These are phyloP conservation scores for Poeciliopsis turrubarensis DNA, from an alignment of 2,113 vertebrate genomes.

Conservation along the genomic window DNA sequence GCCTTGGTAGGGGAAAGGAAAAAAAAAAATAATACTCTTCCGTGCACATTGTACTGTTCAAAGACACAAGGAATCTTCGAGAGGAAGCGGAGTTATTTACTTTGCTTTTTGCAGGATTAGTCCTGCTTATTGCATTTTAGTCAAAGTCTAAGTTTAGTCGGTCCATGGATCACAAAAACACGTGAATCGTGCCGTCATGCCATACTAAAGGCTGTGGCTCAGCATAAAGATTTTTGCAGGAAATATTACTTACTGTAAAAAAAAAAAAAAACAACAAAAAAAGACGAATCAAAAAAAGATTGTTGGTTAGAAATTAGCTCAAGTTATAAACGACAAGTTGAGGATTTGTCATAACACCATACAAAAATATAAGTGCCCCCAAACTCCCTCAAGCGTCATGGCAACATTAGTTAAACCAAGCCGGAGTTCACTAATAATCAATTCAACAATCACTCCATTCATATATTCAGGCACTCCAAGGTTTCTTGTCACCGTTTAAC, in stretches of 20 bases:
- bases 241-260: too few relatives aligned
- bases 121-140: neutral
- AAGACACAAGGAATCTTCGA: neutral
- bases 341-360: too few relatives aligned
- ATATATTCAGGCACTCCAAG: too few relatives aligned
- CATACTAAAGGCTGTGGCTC: neutral
- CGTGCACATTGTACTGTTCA: constrained; percentile 21
- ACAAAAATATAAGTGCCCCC: too few relatives aligned
- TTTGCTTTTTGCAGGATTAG: neutral
- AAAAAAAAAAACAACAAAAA: too few relatives aligned
- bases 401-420: too few relatives aligned
- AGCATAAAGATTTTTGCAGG: neutral
- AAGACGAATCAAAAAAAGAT: too few relatives aligned
- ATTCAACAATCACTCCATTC: neutral
- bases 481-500: neutral
- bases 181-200: neutral
- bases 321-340: too few relatives aligned
- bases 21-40: constrained; percentile 31
- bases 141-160: neutral
- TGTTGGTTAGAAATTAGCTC: too few relatives aligned
- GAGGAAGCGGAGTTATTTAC: neutral
- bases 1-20: constrained; percentile 7
- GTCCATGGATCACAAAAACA: neutral
- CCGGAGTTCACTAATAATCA: too few relatives aligned
- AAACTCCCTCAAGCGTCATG: too few relatives aligned